These are phyloP conservation scores for Drosophila albomicans DNA, from an alignment of 1,140 invertebrate genomes.

Conservation along the genomic window DNA sequence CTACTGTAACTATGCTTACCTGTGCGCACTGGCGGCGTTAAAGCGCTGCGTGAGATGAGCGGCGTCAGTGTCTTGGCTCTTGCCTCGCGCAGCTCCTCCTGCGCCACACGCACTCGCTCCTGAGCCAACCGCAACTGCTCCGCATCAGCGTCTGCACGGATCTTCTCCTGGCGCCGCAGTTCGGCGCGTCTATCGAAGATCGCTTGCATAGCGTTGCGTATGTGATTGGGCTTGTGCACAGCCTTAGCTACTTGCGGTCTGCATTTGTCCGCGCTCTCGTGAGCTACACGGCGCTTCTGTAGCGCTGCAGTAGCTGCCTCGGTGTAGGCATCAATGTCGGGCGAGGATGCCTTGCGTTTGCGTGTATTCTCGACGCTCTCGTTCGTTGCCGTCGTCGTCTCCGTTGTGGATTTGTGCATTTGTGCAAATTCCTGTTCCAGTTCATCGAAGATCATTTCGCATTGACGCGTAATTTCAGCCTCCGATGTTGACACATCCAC, in stretches of 20 bases:
- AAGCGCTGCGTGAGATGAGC: constrained; percentile 64
- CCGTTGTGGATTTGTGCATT: constrained; percentile 54
- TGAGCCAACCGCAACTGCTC: constrained; percentile 67
- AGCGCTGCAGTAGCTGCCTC: constrained; percentile 57
- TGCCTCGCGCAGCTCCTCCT: constrained; percentile 63
- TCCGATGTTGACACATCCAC: constrained; percentile 83
- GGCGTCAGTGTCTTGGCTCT: constrained; percentile 69
- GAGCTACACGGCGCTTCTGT: constrained; percentile 85
- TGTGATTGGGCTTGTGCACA: constrained; percentile 70
- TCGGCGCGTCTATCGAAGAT: constrained; percentile 74
- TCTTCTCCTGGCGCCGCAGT: constrained; percentile 65
- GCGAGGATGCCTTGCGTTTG: constrained; percentile 69
- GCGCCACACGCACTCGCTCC: constrained; percentile 69
- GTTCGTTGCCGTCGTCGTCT: not conserved
- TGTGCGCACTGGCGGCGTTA: constrained; percentile 63
- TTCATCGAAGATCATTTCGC: constrained; percentile 90
- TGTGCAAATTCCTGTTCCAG: constrained; percentile 83
- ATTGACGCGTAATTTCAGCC: constrained; percentile 89
- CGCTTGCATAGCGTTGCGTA: constrained; percentile 80
- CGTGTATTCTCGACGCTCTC: constrained; percentile 26
- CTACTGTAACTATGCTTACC: constrained; percentile 20
- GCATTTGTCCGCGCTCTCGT: constrained; percentile 83
- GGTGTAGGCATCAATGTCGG: constrained; percentile 69
- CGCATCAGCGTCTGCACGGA: constrained; percentile 62
- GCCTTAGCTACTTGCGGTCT: constrained; percentile 13